These are phyloP conservation scores for Exephanes ischioxanthus DNA, from an alignment of 2,888 invertebrate species.

Conservation along the genomic window DNA sequence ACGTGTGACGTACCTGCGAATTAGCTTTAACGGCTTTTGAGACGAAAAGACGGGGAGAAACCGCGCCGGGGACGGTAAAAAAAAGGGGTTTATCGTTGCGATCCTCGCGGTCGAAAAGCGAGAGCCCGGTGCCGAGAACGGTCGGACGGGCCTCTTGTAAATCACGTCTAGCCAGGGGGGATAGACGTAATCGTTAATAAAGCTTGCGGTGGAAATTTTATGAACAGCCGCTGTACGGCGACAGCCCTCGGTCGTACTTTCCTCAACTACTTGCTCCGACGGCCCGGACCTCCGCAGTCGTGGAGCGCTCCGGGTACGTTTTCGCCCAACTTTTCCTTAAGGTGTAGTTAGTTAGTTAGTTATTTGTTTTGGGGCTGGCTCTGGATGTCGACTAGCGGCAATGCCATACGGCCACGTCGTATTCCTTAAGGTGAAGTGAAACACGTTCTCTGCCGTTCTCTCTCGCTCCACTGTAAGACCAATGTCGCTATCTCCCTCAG, in stretches of 20 bases:
- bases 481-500: no score
- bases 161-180: conserved; percentile 75
- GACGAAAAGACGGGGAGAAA: conserved; percentile 30
- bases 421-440: neutral
- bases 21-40: conserved; percentile 46
- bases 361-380: no score
- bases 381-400: no score
- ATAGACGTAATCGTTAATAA: conserved; percentile 78
- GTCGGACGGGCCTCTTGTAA: conserved; percentile 71
- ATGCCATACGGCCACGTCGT: no score
- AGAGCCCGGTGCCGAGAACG: conserved; percentile 38
- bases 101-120: conserved; percentile 36
- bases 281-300: neutral
- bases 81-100: conserved; percentile 23
- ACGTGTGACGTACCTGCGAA: conserved; percentile 49
- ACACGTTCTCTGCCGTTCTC: no score
- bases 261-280: neutral
- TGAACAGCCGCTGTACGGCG: neutral
- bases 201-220: conserved; percentile 49
- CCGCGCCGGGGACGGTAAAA: neutral
- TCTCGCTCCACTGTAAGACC: no score
- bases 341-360: no score
- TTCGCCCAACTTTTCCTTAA: conserved; percentile 1
- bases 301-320: neutral
- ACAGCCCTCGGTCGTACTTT: neutral